Evolutionary conservation across 2,797 vertebrate genomes (phyloP), one percentile per base, ranked within the genome.

Genomic region (Sebastes hubbsi): DNA sequence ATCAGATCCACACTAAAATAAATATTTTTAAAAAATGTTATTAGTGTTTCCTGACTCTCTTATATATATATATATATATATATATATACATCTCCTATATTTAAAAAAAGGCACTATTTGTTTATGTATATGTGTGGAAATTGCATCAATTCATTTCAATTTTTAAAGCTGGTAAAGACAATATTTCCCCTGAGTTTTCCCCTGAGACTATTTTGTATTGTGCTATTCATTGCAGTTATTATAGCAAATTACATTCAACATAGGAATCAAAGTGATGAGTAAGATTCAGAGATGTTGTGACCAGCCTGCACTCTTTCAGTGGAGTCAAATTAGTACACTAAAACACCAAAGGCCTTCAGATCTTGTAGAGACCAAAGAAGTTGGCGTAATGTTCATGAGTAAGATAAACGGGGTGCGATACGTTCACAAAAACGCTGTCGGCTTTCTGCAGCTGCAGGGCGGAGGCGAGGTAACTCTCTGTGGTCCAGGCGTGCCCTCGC

Each of bases 331-430:
- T 13, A 66, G 6, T 12, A 46, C 32, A 24, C 30, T 7, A 13
- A 38, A 9, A 55, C 16, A 56, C 14, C 60, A 72, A 18, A 34
- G 16, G 6, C 16, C 4, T 56, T 90, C 78, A 97, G 90, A 99
- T 95, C 88, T 97, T 97, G 90, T 98, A 98, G 69, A 99, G 90
- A 34, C 98, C 98, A 29, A 99, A 99, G 92, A 97, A 99, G 36
- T 97, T 99, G 89, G 92, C 96, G 2, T 97, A 81, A 84, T 95
- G 95, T 42, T 94, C 89, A 52, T 94, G 94, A 83, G 88, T 97
- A 13, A 99, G 94, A 63, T 92, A 32, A 1, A 0, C 0, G 0
- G 95, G 93, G 20, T 96, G 94, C 1, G 98, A 98, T 4, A 98
- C 94, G 0, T 96, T 98, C 78, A 99, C 98, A 1, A 94, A 96